Percentiles rank a stretch among this genome's conserved stretches.
phyloP scores from a whole-genome alignment of 1,140 invertebrate species.

The Lepidurus packardi region DNA sequence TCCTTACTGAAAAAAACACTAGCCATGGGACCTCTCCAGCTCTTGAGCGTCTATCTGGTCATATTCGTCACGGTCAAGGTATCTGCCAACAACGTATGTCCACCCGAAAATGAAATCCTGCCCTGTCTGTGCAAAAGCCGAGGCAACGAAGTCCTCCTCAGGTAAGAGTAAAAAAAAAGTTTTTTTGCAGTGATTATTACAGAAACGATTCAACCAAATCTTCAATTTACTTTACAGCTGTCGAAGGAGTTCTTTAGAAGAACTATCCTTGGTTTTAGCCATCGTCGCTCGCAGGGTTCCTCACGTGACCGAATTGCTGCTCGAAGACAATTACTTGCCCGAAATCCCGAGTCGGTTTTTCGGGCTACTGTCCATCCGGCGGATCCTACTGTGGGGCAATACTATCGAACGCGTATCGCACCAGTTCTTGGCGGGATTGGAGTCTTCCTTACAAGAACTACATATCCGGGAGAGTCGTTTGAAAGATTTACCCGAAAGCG shows the following conservation, averaged over 20 bases:
- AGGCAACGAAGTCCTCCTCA: slow-evolving; percentile 61
- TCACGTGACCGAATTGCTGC: slow-evolving; percentile 36
- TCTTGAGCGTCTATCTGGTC: background rate
- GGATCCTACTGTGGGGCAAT: slow-evolving; percentile 75
- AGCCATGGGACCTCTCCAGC: background rate
- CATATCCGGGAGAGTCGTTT: slow-evolving; percentile 76
- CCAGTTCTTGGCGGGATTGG: slow-evolving; percentile 66
- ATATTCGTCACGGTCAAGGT: slow-evolving; percentile 19
- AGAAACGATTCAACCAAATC: background rate
- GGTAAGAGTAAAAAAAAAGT: slow-evolving; percentile 48
- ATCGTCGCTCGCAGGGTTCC: slow-evolving; percentile 27
- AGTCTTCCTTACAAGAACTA: slow-evolving; percentile 68
- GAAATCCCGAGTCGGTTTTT: slow-evolving; percentile 34
- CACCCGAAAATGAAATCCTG: slow-evolving; percentile 56
- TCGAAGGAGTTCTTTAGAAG: slow-evolving; percentile 24
- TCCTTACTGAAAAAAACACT: background rate
- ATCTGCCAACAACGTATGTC: slow-evolving; percentile 45
- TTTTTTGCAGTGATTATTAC: background rate
- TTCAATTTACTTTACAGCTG: slow-evolving; percentile 3
- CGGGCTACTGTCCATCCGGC: slow-evolving; percentile 38
- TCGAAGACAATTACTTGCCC: slow-evolving; percentile 40
- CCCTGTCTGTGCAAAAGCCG: slow-evolving; percentile 61
- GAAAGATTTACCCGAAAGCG: slow-evolving; percentile 67
- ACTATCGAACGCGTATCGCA: slow-evolving; percentile 70
- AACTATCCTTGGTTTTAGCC: slow-evolving; percentile 27